phyloP scores from a whole-genome alignment of 2,888 invertebrate species.

The Smittia sp. region DNA sequence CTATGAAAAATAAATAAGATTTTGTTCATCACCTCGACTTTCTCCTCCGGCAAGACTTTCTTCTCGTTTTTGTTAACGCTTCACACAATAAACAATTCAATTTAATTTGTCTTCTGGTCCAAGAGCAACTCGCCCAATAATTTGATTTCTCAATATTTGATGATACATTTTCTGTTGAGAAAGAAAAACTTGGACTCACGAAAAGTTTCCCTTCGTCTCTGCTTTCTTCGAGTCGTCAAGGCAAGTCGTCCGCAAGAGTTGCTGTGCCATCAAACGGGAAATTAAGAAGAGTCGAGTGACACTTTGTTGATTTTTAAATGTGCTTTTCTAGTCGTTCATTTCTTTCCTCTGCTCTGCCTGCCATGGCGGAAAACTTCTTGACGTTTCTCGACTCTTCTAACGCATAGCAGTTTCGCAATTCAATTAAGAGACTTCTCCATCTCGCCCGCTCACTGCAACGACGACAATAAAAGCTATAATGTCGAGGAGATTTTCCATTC shows the following conservation, averaged over 20 bases:
- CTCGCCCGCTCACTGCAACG: background rate
- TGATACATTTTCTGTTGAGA: slow-evolving; percentile 11
- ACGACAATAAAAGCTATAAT: background rate
- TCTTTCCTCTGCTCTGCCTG: background rate
- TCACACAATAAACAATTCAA: slow-evolving; percentile 39
- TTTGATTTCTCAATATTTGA: slow-evolving; percentile 37
- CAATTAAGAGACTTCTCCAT: slow-evolving; percentile 25
- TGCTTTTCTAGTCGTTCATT: slow-evolving; percentile 19
- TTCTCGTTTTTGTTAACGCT: slow-evolving; percentile 6
- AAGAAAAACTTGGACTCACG: slow-evolving; percentile 5
- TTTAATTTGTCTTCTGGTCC: slow-evolving; percentile 32
- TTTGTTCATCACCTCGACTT: slow-evolving; percentile 17
- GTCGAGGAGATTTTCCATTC: background rate
- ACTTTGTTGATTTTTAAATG: slow-evolving; percentile 38
- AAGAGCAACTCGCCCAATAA: slow-evolving; percentile 18
- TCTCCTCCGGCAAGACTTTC: background rate
- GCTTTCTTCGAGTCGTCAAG: background rate
- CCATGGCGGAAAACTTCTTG: slow-evolving; percentile 20
- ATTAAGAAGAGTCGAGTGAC: slow-evolving; percentile 36
- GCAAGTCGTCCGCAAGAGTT: slow-evolving; percentile 5
- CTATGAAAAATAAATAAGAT: slow-evolving; percentile 8
- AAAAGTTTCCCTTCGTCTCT: background rate
- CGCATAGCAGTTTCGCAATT: slow-evolving; percentile 30
- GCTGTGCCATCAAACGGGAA: slow-evolving; percentile 34
- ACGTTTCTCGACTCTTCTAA: slow-evolving; percentile 20